Base-by-base conservation (phyloP, 2,888 invertebrate species). In the Mylabris sibirica region DNA sequence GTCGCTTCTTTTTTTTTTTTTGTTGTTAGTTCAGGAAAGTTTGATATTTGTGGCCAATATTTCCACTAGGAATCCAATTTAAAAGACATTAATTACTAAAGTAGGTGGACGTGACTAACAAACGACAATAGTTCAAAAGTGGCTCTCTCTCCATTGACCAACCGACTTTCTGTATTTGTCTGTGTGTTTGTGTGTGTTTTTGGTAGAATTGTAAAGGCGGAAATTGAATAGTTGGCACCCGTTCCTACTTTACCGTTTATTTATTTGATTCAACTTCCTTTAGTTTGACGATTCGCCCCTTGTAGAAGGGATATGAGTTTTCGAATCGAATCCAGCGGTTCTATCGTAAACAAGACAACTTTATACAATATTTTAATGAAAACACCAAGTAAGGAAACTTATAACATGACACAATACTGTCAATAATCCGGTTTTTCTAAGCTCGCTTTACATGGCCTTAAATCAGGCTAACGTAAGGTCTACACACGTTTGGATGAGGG, bases 211-310 rank as follows among this genome's bases (percentile, higher is more conserved):
- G 41, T n/a, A 44, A 44, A 17, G 41, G 22, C 53, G 53, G 53
- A 53, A 53, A 53, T 53, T 53, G 53, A 53, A 53, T 53, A 53
- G 53, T 53, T 22, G 20, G 22, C 20, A 53, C 53, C 22, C 22
- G 3, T 53, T 9, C 22, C 4, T 38, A 12, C 53, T 53, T 53
- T 53, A 22, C 9, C 53, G 53, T 22, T 22, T 53, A 53, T 53
- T 53, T 53, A 22, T 53, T 53, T 53, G 53, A 6, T 53, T 20
- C 53, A 8, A 22, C 53, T 53, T 22, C 53, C 53, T 53, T 12
- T 12, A 49, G 49, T 20, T 49, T 49, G 49, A 49, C 20, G 20
- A 20, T 20, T 49, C 20, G 4, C 17, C 5, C 11, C 11, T 12
- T 22, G 1, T 49, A 53, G 11, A 20, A 3, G 17, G 53, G 22